Percentiles rank a stretch among this genome's conserved stretches.
Evolutionary conservation across 2,797 vertebrate genomes (phyloP).

Genomic region (Bovichtus variegatus): DNA sequence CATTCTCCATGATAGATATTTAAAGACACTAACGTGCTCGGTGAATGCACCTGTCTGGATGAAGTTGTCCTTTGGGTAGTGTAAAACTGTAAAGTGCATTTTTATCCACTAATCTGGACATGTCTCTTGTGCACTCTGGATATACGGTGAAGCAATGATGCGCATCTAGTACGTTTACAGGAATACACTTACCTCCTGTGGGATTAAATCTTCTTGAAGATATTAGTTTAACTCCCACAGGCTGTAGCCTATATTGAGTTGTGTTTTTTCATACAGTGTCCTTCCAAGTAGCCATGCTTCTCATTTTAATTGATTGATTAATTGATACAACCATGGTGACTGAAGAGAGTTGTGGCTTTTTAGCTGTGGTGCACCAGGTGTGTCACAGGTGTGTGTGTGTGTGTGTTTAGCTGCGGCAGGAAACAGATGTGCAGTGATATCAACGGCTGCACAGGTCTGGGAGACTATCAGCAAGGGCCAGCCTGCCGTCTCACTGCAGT

Average conservation of each 20-base stretch:
- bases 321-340: neutral
- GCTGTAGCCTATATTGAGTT: neutral
- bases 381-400: conserved; percentile 67
- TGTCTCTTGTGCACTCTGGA: conserved; percentile 35
- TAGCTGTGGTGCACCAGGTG: conserved; percentile 52
- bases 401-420: conserved; percentile 69
- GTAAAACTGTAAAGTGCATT: conserved; percentile 42
- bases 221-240: neutral
- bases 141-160: conserved; percentile 24
- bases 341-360: conserved; percentile 1
- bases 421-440: conserved; percentile 85
- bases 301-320: neutral
- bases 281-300: neutral
- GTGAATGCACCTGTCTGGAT: conserved; percentile 47
- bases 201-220: conserved; percentile 27
- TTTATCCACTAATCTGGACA: conserved; percentile 41
- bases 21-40: conserved; percentile 30
- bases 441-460: conserved; percentile 58
- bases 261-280: neutral
- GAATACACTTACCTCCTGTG: conserved; percentile 1
- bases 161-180: conserved; percentile 18
- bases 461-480: conserved; percentile 78
- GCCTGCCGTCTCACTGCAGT: conserved; percentile 69
- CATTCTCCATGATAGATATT: conserved; percentile 38
- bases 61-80: conserved; percentile 50